Evolutionary conservation across 2,797 vertebrate species (phyloP).

Genomic region (Sebastes cheni): DNA sequence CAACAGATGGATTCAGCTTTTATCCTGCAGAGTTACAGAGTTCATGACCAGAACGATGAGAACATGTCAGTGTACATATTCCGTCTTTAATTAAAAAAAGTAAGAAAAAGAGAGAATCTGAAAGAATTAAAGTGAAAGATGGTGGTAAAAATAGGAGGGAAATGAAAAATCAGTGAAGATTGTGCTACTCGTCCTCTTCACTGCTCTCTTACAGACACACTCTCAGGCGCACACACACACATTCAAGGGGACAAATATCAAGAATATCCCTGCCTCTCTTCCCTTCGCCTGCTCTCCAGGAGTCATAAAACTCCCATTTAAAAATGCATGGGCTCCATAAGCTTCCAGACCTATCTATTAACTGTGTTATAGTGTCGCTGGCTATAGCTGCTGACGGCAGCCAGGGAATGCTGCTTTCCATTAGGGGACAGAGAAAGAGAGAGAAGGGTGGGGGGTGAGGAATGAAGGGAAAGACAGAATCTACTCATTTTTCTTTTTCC

Average conservation of each 20-base stretch:
- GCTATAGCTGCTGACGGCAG: constrained; percentile 64
- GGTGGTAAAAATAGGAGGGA: background rate
- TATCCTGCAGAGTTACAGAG: constrained; percentile 12
- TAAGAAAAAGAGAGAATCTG: background rate
- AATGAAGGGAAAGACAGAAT: constrained; percentile 54
- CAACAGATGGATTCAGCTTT: constrained; percentile 46
- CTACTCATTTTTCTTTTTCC: constrained; percentile 64
- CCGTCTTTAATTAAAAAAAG: background rate
- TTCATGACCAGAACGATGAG: background rate
- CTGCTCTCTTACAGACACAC: background rate
- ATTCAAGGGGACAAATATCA: constrained; percentile 37
- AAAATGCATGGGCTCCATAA: constrained; percentile 77
- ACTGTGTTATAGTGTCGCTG: constrained; percentile 59
- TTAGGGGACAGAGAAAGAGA: constrained; percentile 32
- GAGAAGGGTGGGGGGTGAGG: constrained; percentile 5
- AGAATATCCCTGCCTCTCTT: constrained; percentile 29
- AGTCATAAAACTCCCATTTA: constrained; percentile 75
- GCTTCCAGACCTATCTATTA: constrained; percentile 71
- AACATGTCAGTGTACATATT: background rate
- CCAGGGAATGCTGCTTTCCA: constrained; percentile 66
- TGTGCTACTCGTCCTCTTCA: background rate
- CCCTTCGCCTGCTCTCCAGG: constrained; percentile 39
- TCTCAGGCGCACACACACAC: background rate
- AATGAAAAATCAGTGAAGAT: background rate
- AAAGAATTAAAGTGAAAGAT: background rate